A percentile compares a stretch with the other conserved stretches of the same genome.
Evolutionary conservation across 2,888 invertebrate genomes (phyloP).

Genomic region (Clistopyga incitator): DNA sequence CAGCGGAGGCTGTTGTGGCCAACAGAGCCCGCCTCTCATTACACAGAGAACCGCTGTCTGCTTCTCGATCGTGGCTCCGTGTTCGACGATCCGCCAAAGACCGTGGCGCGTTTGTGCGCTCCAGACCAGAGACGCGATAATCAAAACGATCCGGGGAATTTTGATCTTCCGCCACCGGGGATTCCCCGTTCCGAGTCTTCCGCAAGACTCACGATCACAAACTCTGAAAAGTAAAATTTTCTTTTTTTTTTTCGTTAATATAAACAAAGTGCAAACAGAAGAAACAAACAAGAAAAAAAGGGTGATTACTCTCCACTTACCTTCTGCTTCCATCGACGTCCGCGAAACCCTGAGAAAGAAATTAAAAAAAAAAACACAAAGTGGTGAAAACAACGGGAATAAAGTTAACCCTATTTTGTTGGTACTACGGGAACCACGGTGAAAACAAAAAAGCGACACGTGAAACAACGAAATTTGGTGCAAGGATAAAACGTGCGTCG

Average conservation of each 20-base stretch:
- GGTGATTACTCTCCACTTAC: neutral
- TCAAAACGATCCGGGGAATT: neutral
- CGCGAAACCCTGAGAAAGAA: neutral
- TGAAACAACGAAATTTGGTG: neutral
- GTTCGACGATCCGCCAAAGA: constrained; percentile 7
- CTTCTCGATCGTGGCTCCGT: constrained; percentile 17
- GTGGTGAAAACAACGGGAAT: neutral
- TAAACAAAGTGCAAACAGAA: neutral
- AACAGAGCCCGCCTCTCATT: constrained; percentile 51
- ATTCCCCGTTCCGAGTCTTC: neutral
- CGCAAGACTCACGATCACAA: neutral
- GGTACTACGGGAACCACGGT: neutral
- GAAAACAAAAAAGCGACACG: too few relatives aligned
- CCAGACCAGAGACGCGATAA: neutral
- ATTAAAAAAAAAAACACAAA: constrained; percentile 2
- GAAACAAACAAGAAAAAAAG: neutral
- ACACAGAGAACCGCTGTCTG: neutral
- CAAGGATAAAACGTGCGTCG: neutral
- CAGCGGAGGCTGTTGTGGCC: constrained; percentile 47
- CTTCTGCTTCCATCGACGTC: neutral
- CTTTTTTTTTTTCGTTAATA: neutral
- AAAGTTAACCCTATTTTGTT: neutral
- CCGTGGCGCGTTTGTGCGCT: constrained; percentile 7
- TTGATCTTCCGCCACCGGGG: neutral
- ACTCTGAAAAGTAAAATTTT: neutral